These are phyloP conservation scores for Synaphobranchus kaupii DNA, from an alignment of 2,797 vertebrate genomes.

Conservation along the genomic window DNA sequence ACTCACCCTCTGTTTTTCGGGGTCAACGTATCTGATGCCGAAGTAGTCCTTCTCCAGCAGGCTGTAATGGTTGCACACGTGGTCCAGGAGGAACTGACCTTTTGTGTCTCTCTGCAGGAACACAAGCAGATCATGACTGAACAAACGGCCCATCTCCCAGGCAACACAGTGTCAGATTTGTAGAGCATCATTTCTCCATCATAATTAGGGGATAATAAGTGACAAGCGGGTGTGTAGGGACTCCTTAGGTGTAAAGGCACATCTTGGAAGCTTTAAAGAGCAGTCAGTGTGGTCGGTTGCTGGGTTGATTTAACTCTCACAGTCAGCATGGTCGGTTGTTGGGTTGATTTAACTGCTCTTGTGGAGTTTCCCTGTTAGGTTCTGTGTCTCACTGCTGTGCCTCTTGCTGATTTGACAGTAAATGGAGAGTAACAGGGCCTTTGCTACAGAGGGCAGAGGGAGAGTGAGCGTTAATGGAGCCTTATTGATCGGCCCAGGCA, in stretches of 20 bases:
- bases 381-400: neutral
- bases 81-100: constrained; percentile 93
- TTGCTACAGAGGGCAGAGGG: neutral
- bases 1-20: constrained; percentile 91
- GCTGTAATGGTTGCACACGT: constrained; percentile 97
- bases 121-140: constrained; percentile 45
- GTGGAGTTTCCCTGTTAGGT: neutral
- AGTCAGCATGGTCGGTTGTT: neutral
- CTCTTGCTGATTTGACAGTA: constrained; percentile 39
- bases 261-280: no score
- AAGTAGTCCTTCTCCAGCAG: constrained; percentile 97
- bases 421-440: constrained; percentile 24
- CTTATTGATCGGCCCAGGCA: constrained; percentile 42
- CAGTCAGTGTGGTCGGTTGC: no score
- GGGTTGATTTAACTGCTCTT: constrained; percentile 3
- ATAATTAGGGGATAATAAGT: no score
- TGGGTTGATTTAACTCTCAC: no score
- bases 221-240: no score
- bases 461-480: constrained; percentile 36
- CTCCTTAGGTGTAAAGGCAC: no score
- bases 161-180: neutral
- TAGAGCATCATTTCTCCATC: no score
- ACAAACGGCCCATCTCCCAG: neutral
- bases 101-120: constrained; percentile 91
- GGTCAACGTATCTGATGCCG: constrained; percentile 95